phyloP scores from a whole-genome alignment of 2,113 vertebrate genomes.

The Varanus salvator region DNA sequence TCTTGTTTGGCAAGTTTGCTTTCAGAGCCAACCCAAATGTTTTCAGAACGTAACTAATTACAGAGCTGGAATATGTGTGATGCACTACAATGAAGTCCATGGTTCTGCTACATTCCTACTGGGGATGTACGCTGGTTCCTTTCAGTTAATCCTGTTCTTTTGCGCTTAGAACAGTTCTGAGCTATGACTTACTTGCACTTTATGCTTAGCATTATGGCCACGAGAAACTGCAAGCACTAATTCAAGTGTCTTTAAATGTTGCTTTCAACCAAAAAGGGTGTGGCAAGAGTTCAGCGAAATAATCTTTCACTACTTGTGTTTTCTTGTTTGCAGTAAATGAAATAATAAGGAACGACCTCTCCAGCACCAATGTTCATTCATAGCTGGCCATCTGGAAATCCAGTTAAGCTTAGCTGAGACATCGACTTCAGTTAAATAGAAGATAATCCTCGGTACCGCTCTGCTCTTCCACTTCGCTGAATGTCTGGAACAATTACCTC shows the following conservation, averaged over 20 bases:
- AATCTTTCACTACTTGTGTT: constrained; percentile 53
- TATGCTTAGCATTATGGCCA: constrained; percentile 2
- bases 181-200: neutral
- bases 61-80: constrained; percentile 42
- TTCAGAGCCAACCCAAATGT: constrained; percentile 17
- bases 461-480: constrained; percentile 57
- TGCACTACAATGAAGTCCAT: constrained; percentile 11
- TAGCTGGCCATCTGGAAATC: constrained; percentile 59
- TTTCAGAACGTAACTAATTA: constrained; percentile 21
- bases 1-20: neutral
- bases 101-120: constrained; percentile 44
- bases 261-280: constrained; percentile 26
- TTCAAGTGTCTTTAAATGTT: neutral
- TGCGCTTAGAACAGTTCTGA: constrained; percentile 31
- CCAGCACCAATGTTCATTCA: constrained; percentile 85
- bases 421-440: constrained; percentile 39
- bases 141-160: constrained; percentile 40
- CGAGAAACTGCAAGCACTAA: neutral
- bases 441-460: constrained; percentile 52
- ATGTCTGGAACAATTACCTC: constrained; percentile 52
- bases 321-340: constrained; percentile 92
- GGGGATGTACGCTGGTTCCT: constrained; percentile 48
- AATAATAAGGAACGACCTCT: constrained; percentile 96
- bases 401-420: constrained; percentile 4
- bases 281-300: constrained; percentile 39